Conservation (phyloP, 1,140 invertebrate genomes). For the Popillia japonica region DNA sequence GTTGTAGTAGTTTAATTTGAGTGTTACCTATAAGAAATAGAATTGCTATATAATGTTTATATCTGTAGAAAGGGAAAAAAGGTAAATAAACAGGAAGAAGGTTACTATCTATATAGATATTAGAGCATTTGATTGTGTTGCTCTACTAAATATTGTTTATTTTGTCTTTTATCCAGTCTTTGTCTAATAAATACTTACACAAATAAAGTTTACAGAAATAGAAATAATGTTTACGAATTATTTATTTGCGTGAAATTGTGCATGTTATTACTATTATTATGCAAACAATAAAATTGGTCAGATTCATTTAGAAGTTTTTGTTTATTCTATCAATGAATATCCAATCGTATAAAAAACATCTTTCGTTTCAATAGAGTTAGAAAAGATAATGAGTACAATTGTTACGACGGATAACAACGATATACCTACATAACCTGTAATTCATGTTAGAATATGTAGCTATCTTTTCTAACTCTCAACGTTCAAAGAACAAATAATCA, state of each 20-base stretch:
- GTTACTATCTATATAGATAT: not conserved
- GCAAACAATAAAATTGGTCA: slow-evolving; percentile 7
- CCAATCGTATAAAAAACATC: not conserved
- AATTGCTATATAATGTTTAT: not conserved
- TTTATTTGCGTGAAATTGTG: not conserved
- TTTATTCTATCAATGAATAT: not conserved
- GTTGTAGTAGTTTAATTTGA: no score
- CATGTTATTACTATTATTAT: not conserved
- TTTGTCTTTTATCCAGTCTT: slow-evolving; percentile 17
- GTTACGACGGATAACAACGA: no score
- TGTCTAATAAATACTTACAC: not conserved
- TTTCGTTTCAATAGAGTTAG: not conserved
- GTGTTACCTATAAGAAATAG: not conserved
- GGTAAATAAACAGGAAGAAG: not conserved
- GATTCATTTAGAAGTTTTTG: not conserved
- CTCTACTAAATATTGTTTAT: not conserved
- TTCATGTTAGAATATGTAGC: not conserved
- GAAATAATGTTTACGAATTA: not conserved
- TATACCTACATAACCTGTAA: not conserved
- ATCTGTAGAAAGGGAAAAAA: not conserved
- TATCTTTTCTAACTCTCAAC: not conserved
- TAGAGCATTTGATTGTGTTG: not conserved
- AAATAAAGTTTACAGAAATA: not conserved
- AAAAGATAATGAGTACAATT: not conserved
- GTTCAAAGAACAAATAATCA: not conserved